phyloP scores from a whole-genome alignment of 2,113 vertebrate genomes.

The Rhabdomys dilectus region DNA sequence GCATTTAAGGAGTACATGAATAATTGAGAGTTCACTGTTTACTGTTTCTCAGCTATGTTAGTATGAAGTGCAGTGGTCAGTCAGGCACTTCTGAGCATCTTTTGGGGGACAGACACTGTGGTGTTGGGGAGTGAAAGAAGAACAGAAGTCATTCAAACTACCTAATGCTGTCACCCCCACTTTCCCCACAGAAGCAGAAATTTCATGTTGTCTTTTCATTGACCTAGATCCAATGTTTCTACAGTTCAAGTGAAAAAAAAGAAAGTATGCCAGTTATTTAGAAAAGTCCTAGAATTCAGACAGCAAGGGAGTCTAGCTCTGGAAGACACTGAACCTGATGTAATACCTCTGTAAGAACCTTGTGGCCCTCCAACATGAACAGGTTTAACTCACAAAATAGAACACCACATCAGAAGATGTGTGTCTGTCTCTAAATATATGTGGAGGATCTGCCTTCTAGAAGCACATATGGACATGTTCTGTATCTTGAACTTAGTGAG shows the following conservation, averaged over 20 bases:
- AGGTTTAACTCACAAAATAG: background rate
- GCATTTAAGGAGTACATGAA: background rate
- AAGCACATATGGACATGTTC: background rate
- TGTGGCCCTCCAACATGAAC: no score
- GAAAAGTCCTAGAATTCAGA: background rate
- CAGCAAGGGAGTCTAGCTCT: no score
- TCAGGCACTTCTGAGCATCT: background rate
- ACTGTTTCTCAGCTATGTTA: background rate
- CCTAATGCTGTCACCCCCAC: background rate
- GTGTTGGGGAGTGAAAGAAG: background rate
- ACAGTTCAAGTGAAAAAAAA: background rate
- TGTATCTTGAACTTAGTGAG: background rate
- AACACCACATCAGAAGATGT: background rate
- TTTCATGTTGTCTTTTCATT: background rate
- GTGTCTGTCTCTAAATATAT: background rate
- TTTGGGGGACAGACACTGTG: background rate
- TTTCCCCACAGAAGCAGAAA: background rate
- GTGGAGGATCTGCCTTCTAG: background rate
- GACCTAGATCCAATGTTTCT: background rate
- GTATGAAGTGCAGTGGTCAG: background rate
- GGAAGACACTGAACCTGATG: background rate
- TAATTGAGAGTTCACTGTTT: background rate
- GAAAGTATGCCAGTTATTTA: background rate
- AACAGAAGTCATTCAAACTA: background rate
- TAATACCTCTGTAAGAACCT: background rate